Percentiles rank a stretch among this genome's conserved stretches.
Evolutionary conservation across 1,140 invertebrate genomes (phyloP).

Genomic region (Zaprionus taronus): DNA sequence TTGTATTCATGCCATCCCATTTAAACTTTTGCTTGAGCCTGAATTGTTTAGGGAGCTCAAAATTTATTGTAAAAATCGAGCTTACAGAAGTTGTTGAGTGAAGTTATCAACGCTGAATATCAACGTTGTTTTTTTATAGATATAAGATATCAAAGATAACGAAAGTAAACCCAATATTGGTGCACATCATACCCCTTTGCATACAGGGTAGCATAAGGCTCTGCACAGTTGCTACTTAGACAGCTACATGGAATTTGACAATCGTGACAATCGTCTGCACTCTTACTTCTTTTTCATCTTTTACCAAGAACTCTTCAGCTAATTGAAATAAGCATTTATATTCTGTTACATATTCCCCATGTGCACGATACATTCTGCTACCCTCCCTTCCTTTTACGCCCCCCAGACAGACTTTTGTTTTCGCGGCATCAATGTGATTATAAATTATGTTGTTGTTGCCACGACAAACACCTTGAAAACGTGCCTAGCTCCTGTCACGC

Average conservation of each 20-base stretch:
- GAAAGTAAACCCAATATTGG: too few relatives aligned
- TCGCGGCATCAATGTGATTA: conserved; percentile 7
- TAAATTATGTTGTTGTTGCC: conserved; percentile 12
- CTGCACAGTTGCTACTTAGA: background rate
- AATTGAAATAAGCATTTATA: background rate
- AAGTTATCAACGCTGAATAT: too few relatives aligned
- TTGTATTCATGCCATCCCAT: too few relatives aligned
- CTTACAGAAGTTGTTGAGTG: too few relatives aligned
- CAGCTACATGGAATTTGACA: background rate
- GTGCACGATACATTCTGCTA: background rate
- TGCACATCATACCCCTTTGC: too few relatives aligned
- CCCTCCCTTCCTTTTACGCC: background rate
- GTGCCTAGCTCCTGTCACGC: background rate
- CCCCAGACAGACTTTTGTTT: conserved; percentile 1
- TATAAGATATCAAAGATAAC: too few relatives aligned
- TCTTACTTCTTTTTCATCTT: background rate
- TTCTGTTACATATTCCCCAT: conserved; percentile 5
- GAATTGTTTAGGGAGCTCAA: too few relatives aligned
- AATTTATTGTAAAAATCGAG: too few relatives aligned
- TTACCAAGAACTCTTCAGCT: background rate
- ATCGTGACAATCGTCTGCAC: background rate
- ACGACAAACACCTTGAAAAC: background rate
- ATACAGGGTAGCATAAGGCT: too few relatives aligned
- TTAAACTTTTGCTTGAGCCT: too few relatives aligned
- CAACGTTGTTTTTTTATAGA: too few relatives aligned